Evolutionary conservation across 2,113 vertebrate genomes (phyloP).

Genomic region (Bujurquina vittata): DNA sequence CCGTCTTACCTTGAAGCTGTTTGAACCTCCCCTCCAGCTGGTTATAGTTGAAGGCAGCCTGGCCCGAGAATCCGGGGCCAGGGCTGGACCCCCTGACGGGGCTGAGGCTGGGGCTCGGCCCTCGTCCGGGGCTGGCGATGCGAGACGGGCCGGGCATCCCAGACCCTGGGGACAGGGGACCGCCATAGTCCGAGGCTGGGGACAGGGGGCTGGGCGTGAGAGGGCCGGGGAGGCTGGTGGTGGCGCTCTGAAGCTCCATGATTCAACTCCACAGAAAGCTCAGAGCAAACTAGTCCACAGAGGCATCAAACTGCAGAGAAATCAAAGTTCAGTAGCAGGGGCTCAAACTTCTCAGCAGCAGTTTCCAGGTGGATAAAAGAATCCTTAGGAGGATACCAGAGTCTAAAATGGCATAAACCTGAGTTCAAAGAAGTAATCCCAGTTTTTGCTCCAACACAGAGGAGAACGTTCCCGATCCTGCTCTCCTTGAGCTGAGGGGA

Average conservation of each 20-base stretch:
- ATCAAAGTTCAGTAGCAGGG: not conserved
- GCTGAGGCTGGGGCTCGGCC: slow-evolving; percentile 46
- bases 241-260: slow-evolving; percentile 93
- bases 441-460: not conserved
- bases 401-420: accelerated
- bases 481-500: not conserved
- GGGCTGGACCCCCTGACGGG: slow-evolving; percentile 73
- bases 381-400: too few relatives aligned
- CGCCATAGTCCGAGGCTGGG: slow-evolving; percentile 59
- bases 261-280: slow-evolving; percentile 22
- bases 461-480: not conserved
- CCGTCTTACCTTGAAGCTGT: slow-evolving; percentile 91
- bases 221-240: slow-evolving; percentile 81
- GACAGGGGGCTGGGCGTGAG: slow-evolving; percentile 77
- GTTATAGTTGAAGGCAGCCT: slow-evolving; percentile 94
- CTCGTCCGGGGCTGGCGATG: slow-evolving; percentile 10
- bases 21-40: slow-evolving; percentile 96
- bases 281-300: not conserved
- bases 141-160: slow-evolving; percentile 44
- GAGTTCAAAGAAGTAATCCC: not conserved
- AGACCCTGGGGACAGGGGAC: slow-evolving; percentile 47
- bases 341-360: not conserved
- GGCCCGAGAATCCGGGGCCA: slow-evolving; percentile 78
- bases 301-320: slow-evolving; percentile 11
- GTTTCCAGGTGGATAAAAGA: not conserved